Evolutionary conservation across 92 coral and sea anemone species (phyloP).

Genomic region (Virgularia gustaviana): DNA sequence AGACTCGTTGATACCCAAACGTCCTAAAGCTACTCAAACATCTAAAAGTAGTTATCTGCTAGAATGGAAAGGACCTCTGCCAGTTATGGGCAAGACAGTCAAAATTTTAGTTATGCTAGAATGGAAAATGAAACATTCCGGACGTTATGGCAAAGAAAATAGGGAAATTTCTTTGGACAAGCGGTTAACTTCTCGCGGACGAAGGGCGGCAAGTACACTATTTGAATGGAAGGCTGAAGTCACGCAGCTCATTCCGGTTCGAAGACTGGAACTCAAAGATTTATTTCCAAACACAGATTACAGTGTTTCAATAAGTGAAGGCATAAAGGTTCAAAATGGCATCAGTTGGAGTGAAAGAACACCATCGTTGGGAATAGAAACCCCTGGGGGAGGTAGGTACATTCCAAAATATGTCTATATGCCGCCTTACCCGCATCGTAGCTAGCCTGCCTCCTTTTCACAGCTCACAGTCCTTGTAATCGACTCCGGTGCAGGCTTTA

Average conservation of each 20-base stretch:
- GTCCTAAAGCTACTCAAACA: neutral
- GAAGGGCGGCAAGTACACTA: slow-evolving; percentile 2
- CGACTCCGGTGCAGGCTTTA: no score
- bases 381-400: slow-evolving; percentile 73
- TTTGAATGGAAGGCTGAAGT: slow-evolving; percentile 42
- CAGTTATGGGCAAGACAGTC: neutral
- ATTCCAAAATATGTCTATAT: no score
- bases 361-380: slow-evolving; percentile 37
- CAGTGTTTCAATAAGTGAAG: slow-evolving; percentile 59
- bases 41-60: slow-evolving; percentile 9
- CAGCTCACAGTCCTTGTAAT: no score
- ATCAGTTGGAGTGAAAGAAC: slow-evolving; percentile 62
- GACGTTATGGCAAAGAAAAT: neutral
- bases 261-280: slow-evolving; percentile 57
- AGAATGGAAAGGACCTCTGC: slow-evolving; percentile 19
- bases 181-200: neutral
- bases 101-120: slow-evolving; percentile 7
- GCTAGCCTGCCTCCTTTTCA: no score
- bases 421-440: no score
- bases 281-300: slow-evolving; percentile 65
- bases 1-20: slow-evolving; percentile 7
- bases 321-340: slow-evolving; percentile 40
- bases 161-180: slow-evolving; percentile 16
- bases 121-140: slow-evolving; percentile 27
- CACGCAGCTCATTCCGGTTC: slow-evolving; percentile 43